Evolutionary conservation across 1,140 invertebrate genomes (phyloP), one percentile per base, ranked within the genome.

Genomic region (Aphidius ervi): DNA sequence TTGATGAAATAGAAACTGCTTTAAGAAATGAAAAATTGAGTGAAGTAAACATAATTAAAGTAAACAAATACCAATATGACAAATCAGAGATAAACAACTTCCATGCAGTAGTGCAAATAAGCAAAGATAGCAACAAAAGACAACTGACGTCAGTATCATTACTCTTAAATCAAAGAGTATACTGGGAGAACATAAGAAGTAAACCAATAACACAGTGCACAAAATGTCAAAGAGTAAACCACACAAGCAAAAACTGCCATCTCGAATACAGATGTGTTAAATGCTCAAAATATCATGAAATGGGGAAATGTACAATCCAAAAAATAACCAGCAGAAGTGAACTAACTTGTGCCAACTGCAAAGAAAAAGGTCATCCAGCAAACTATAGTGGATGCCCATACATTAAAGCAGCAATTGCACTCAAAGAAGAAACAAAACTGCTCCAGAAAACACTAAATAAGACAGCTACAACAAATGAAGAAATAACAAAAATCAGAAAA

Each of bases 321-420:
- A 9, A 43, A 43, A 43, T 1, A 43, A 10, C 8, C 5, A n/a
- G 2, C n/a, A 49, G 20, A 5, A 63, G 61, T 58, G 10, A 52
- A 40, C 31, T 66, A 5, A 57, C 59, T 10, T 65, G 63, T 16
- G 58, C 59, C 2, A 65, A 63, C 40, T 66, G 63, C 31, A 39
- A 49, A 5, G 9, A 57, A 43, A 41, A 23, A 3, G 63, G 63
- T 9, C 67, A 66, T 56, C 65, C 65, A 0, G 67, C 67, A 0
- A 62, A 45, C 0, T 66, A 62, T 45, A 55, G n/a, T 45, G 65
- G 61, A 1, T 67, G 65, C n/a, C 23, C 49, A 20, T 58, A 9
- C 42, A 16, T 46, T 16, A 54, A 54, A 54, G 16, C 50, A 10
- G 42, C 49, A 16, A 5, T 45, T 4, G 16, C 46, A 16, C 6